These are phyloP conservation scores for Cyclura pinguis DNA, from an alignment of 2,797 vertebrate species.

Conservation along the genomic window DNA sequence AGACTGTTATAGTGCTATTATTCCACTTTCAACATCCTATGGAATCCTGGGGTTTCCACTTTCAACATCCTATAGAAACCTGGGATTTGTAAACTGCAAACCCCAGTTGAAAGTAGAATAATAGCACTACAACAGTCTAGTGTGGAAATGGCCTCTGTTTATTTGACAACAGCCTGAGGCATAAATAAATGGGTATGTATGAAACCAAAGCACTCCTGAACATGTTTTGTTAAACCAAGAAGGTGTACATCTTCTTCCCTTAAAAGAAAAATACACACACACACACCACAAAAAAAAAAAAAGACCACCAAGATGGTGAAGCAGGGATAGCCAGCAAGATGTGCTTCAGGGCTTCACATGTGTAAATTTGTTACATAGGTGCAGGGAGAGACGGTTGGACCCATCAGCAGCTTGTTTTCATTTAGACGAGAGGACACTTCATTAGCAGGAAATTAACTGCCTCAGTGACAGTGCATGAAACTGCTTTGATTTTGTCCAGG, in stretches of 20 bases:
- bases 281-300: slow-evolving; percentile 21
- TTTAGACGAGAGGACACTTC: not conserved
- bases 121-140: too few relatives aligned
- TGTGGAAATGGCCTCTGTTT: not conserved
- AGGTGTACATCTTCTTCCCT: slow-evolving; percentile 57
- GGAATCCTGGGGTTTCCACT: too few relatives aligned
- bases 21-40: not conserved
- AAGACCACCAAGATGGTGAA: slow-evolving; percentile 34
- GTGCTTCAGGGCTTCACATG: slow-evolving; percentile 21
- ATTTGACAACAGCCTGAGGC: not conserved
- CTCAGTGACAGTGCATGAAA: not conserved
- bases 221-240: slow-evolving; percentile 56
- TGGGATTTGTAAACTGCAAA: too few relatives aligned
- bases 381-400: not conserved
- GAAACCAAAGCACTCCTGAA: slow-evolving; percentile 37
- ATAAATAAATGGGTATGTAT: slow-evolving; percentile 27
- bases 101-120: too few relatives aligned
- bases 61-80: too few relatives aligned
- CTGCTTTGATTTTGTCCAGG: not conserved
- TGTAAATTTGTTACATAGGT: slow-evolving; percentile 42
- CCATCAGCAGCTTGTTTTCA: not conserved
- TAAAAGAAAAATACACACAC: slow-evolving; percentile 28
- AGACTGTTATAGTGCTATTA: too few relatives aligned
- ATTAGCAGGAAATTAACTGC: not conserved
- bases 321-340: slow-evolving; percentile 9